phyloP scores from a whole-genome alignment of 2,888 invertebrate species.

The Colletes collaris region DNA sequence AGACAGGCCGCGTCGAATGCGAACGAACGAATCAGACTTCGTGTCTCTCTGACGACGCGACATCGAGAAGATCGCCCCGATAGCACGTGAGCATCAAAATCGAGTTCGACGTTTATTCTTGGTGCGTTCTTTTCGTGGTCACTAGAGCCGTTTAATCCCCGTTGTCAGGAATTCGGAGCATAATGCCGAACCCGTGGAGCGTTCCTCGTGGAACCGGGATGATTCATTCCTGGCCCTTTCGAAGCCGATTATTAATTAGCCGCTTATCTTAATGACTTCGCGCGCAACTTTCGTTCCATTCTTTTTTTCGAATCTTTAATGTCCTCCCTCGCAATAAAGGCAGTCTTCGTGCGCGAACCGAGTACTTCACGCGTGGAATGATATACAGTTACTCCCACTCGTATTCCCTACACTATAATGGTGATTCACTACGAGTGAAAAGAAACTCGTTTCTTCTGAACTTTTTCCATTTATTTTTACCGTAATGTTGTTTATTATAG shows the following conservation, averaged over 20 bases:
- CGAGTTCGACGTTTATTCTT: slow-evolving; percentile 56
- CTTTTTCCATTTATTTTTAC: no score
- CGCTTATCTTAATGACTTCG: slow-evolving; percentile 39
- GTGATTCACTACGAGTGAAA: no score
- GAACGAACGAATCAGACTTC: slow-evolving; percentile 13
- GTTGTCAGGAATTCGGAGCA: slow-evolving; percentile 45
- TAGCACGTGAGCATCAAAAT: slow-evolving; percentile 35
- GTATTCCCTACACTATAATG: no score
- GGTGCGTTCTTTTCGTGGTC: slow-evolving; percentile 61
- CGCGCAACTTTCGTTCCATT: slow-evolving; percentile 4
- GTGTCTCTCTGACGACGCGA: slow-evolving; percentile 16
- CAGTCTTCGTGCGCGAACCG: background rate
- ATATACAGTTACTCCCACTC: background rate
- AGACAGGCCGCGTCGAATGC: background rate
- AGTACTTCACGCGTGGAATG: background rate
- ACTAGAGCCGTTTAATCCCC: slow-evolving; percentile 63
- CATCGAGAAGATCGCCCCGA: slow-evolving; percentile 35
- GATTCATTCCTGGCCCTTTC: slow-evolving; percentile 41
- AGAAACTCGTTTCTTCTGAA: no score
- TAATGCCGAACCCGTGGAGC: slow-evolving; percentile 36
- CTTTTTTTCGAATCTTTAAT: background rate
- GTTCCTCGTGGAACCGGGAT: slow-evolving; percentile 16
- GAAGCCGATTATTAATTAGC: slow-evolving; percentile 58
- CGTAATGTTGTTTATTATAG: no score
- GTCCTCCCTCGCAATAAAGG: background rate